Conservation (phyloP, 1,140 invertebrate species). For the Drosophila nebulosa region DNA sequence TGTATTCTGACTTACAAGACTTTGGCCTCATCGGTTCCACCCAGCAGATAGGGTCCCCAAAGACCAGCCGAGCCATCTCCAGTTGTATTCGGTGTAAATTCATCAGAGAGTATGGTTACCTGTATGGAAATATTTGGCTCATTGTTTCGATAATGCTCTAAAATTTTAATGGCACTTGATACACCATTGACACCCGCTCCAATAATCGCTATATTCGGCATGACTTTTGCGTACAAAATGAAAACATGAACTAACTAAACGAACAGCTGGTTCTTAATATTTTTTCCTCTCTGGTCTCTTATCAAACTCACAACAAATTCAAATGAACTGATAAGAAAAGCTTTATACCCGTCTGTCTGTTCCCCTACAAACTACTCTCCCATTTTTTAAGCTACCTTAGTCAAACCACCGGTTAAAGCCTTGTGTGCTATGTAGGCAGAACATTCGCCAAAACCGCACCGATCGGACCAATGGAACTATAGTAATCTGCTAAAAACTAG, state of each 20-base stretch:
- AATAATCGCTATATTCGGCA: constrained; percentile 67
- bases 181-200: constrained; percentile 79
- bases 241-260: constrained; percentile 3
- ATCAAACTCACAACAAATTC: constrained; percentile 1
- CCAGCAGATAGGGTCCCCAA: constrained; percentile 87
- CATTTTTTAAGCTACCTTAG: too few species aligned
- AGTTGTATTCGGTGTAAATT: constrained; percentile 88
- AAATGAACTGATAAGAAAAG: neutral
- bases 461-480: too few species aligned
- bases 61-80: constrained; percentile 89
- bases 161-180: constrained; percentile 75
- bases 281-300: neutral
- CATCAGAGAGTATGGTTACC: constrained; percentile 86
- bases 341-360: too few species aligned
- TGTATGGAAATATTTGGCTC: constrained; percentile 38
- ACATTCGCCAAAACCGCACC: too few species aligned
- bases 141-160: constrained; percentile 52
- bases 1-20: constrained; percentile 82
- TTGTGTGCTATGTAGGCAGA: too few species aligned
- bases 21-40: constrained; percentile 83
- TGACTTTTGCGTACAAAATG: constrained; percentile 24
- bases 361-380: too few species aligned
- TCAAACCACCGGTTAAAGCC: too few species aligned
- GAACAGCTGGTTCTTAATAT: neutral
- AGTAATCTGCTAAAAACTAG: too few species aligned